Evolutionary conservation across 30 jellyfish, hydroid and myxozoan genomes (phyloP), one percentile per base, ranked within the genome.

Genomic region (Aurelia coerulea): DNA sequence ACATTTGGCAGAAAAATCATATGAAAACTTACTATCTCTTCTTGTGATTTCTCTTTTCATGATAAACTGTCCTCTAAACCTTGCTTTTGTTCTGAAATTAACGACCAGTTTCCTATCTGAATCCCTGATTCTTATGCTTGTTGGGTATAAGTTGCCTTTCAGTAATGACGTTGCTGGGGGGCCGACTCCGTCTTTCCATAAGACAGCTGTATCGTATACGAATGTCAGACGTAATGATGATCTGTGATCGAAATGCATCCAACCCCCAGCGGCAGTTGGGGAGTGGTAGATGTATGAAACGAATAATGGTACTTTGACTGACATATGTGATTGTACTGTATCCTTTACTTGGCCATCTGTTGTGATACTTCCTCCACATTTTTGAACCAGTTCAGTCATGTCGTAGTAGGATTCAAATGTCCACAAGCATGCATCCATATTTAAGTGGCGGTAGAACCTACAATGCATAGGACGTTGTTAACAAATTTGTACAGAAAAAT

Each of bases 171-270:
- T 81, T 9, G 86, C 90, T 32, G 96, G 93, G 52, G 94, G 92
- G 33, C 97, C 97, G 5, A 95, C 99, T 1, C 99, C 99, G 72
- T 95, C 94, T 78, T 85, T 90, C 97, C 97, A 95, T 68, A 95
- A 77, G 4, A 90, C 90, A 75, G 97, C 99, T 62, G 99, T 95
- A 53, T 95, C 95, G 53, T 95, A 95, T 1, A 89, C 96, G 67
- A 95, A 96, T 1, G 97, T 95, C 67, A 95, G 84, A 13, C 97
- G 60, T 68, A 95, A 65, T 10, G 93, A 79, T 16, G 99, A 83
- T 59, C 82, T 85, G 95, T 95, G 99, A 50, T 95, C 91, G 68
- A 84, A 95, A 75, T 86, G 92, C 91, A 90, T 89, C 97, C 97
- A 95, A 2, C 95, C 91, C 14, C 93, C 97, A 15, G 90, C 97